Base-by-base conservation (phyloP, 2,113 vertebrate genomes). In the Calypte anna region DNA sequence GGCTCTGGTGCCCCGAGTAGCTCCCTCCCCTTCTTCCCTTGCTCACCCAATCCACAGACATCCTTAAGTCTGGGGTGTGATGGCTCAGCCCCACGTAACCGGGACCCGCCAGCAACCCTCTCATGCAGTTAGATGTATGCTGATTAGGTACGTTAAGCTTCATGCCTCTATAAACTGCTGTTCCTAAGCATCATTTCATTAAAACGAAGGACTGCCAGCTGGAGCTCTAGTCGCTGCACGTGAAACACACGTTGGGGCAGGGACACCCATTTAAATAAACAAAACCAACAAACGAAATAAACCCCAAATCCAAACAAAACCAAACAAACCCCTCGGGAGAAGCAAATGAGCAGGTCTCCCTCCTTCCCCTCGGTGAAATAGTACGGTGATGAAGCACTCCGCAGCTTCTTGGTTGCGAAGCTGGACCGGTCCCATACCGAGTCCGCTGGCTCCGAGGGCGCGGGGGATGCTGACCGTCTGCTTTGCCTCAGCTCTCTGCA, bases 391-490 rank as follows among this genome's bases (percentile, higher is more conserved):
- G 28, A 3, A 28, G 36, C 33, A 30, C 5, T 12, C 10, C 9
- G 1, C 36, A 17, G 18, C 23, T 9, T 14, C 75, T 36, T 0
- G 4, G 17, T 3, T 6, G 19, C 1, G 36, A 33, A 7, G 33
- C 54, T 10, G n/a, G 10, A 28, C 12, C 8, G 3, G 3, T 3
- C 7, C 0, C 10, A 4, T 2, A 8, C 25, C 22, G 44, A 72
- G 36, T 20, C 36, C 50, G 1, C 2, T 5, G 17, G n/a, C 40
- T 82, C 51, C 3, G 25, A 4, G 12, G 40, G 59, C 5, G 5
- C 3, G 3, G 43, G 44, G 21, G 8, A 18, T 3, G 4, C 1
- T 7, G 28, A 0, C 48, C 30, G 10, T 2, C 27, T 20, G 27
- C 23, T 14, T 27, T 43, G 7, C 1, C 16, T 9, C 43, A 10